Base-by-base conservation (phyloP, 2,113 vertebrate genomes). In the Tenrec ecaudatus region DNA sequence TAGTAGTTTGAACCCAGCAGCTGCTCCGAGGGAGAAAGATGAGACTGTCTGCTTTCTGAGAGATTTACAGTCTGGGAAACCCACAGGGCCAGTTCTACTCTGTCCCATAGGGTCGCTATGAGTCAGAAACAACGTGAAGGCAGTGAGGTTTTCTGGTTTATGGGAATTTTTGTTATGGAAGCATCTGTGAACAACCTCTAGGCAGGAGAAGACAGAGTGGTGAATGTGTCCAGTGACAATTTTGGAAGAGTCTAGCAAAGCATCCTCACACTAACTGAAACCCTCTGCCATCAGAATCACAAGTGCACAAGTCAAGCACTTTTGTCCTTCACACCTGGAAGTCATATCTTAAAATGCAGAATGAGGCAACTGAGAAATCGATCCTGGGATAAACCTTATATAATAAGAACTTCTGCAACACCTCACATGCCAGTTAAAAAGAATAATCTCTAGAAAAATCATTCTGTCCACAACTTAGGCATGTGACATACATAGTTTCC, bases 251-350 rank as follows among this genome's bases (percentile, higher is more conserved):
- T 47, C 36, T 83, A 43, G 85, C 58, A 71, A 90, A 89, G 69
- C 15, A 31, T 60, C 58, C 22, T 89, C 25, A 76, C 19, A 76
- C 38, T 2, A 19, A 10, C 73, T 60, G 82, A 83, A 71, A 22
- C 36, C 7, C 58, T 15, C 31, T n/a, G 1, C 58, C 82, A 43
- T 38, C 53, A 94, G 82, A 58, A n/a, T 69, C 47, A 68, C 92
- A 43, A 22, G 19, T 71, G n/a, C 64, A 23, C 5, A 10, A 47
- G 43, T 47, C 43, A 6, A 6, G 27, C n/a, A 64, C 15, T 75
- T 87, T 77, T 57, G 90, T 86, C 43, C 71, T 80, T 75, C 47
- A 88, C 8, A 90, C 79, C 60, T 86, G 66, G 64, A 66, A 66
- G 64, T 66, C 25, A 66, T 25, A 66, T 29, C 64, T 66, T 66